Base-by-base conservation (phyloP, 2,113 vertebrate genomes). In the Ctenomys sociabilis region DNA sequence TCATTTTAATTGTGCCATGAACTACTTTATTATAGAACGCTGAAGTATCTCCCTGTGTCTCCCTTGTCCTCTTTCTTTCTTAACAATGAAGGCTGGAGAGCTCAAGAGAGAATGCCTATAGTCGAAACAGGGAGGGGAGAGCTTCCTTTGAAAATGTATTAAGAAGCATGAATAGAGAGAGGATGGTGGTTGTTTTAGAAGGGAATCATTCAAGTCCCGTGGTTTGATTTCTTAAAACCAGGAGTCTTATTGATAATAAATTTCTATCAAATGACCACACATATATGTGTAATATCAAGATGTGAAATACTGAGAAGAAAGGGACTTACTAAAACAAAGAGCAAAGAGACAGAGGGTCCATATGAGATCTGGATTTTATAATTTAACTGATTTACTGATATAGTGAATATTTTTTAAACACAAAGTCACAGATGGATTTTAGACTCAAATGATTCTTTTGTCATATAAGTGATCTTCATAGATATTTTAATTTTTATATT, bases 1-100 rank as follows among this genome's bases (percentile, higher is more conserved):
- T 98, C 97, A 94, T 95, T 98, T 97, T 98, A 98, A 98, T 98
- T 98, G 97, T 97, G 97, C 94, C 95, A 89, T 94, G 97, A 98
- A 97, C 97, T 96, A 97, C 98, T 98, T 98, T 90, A 97, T 98
- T 98, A 98, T 93, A 96, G 97, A 96, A 97, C 81, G 96, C 93
- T 94, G 32, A 97, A 95, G 93, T 97, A 91, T 96, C 95, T 98
- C 57, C 85, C 88, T 17, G 64, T 24, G 85, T 32, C 66, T 92
- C 92, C 35, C 4, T 81, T 96, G 92, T 89, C 90, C 61, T 77
- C 77, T 61, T 89, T 94, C 94, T 92, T 73, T 96, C 91, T 91
- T 93, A 97, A 97, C 91, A 97, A 94, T 75, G 88, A 70, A 66
- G 91, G 66, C 93, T 37, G 57, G 94, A 96, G 81, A 96, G 97